These are phyloP conservation scores for Synaphobranchus kaupii DNA, from an alignment of 2,797 vertebrate species.

Conservation along the genomic window DNA sequence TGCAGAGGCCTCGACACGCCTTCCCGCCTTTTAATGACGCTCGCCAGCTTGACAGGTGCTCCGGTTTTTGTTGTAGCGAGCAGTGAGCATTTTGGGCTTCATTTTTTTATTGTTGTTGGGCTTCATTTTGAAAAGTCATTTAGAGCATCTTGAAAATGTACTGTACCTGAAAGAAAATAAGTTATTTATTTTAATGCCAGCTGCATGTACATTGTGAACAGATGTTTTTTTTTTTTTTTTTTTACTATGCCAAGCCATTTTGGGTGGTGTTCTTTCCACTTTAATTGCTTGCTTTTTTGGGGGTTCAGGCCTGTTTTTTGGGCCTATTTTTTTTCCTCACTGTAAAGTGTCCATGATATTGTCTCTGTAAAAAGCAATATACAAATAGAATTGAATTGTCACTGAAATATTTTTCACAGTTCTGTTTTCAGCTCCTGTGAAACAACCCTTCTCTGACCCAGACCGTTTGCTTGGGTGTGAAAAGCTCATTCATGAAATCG, in stretches of 20 bases:
- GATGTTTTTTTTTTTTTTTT: too few species aligned
- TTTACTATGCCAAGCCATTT: too few species aligned
- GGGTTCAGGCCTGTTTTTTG: too few species aligned
- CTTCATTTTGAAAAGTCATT: not conserved
- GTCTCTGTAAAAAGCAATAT: too few species aligned
- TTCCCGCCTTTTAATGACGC: slow-evolving; percentile 47
- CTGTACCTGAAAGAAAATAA: not conserved
- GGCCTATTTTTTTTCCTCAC: too few species aligned
- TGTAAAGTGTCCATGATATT: too few species aligned
- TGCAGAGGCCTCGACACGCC: slow-evolving; percentile 36
- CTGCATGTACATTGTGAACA: too few species aligned
- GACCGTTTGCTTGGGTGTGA: not conserved
- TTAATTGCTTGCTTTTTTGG: too few species aligned
- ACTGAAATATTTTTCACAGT: not conserved
- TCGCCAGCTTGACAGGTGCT: slow-evolving; percentile 43
- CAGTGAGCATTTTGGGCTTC: slow-evolving; percentile 9
- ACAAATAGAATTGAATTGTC: not conserved
- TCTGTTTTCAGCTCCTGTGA: not conserved
- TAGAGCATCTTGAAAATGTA: not conserved
- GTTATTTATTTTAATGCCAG: too few species aligned
- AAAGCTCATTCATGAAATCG: not conserved
- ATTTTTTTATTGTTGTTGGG: not conserved
- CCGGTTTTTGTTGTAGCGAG: slow-evolving; percentile 14
- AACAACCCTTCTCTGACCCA: not conserved
- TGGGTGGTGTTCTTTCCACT: too few species aligned